Evolutionary conservation across 2,113 vertebrate species (phyloP).

Genomic region (Apteryx owenii): DNA sequence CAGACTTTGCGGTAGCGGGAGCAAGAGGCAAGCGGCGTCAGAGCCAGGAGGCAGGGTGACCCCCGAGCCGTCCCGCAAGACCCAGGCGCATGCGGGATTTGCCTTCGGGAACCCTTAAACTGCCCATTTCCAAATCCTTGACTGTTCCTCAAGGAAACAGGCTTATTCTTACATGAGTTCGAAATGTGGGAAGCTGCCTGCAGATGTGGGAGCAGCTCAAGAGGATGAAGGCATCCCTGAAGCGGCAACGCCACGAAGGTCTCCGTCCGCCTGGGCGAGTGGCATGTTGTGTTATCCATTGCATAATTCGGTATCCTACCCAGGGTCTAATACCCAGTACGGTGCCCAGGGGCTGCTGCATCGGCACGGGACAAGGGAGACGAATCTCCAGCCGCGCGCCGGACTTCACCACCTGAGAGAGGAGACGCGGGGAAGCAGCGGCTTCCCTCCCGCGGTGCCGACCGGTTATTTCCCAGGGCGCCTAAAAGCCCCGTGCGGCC

Average conservation of each 20-base stretch:
- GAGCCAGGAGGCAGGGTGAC: background rate
- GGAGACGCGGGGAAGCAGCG: background rate
- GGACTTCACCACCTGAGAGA: too few relatives aligned
- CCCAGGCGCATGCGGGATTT: fast-evolving
- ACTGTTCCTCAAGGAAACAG: background rate
- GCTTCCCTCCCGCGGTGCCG: background rate
- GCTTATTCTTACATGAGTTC: background rate
- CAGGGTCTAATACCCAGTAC: background rate
- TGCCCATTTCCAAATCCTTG: background rate
- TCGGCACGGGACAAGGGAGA: too few relatives aligned
- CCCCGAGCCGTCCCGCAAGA: fast-evolving
- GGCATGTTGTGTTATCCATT: background rate
- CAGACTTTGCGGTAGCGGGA: background rate
- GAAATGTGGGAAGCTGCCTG: too few relatives aligned
- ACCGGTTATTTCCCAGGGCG: background rate
- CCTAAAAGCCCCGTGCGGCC: fast-evolving
- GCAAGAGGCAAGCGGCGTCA: background rate
- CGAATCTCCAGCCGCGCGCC: too few relatives aligned
- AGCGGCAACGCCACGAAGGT: background rate
- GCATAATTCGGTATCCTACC: too few relatives aligned
- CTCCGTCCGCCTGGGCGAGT: background rate
- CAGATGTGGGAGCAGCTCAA: background rate
- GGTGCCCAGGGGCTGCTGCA: too few relatives aligned
- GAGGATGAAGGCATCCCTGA: too few relatives aligned
- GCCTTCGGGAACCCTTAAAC: background rate